Percentiles rank a stretch among this genome's conserved stretches.
phyloP scores from a whole-genome alignment of 2,888 invertebrate species.

The Xestobium rufovillosum region DNA sequence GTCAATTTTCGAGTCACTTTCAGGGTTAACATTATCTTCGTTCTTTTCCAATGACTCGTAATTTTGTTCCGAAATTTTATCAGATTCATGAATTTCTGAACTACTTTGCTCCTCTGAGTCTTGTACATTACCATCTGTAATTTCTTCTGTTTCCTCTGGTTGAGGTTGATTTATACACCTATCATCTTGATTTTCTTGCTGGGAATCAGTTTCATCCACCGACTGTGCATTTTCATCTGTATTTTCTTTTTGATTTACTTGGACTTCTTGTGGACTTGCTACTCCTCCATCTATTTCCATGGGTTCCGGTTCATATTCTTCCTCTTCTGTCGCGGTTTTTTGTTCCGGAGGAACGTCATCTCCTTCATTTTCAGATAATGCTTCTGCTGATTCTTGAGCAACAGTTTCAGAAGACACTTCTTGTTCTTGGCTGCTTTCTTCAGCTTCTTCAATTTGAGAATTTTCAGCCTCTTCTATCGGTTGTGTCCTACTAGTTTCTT shows the following conservation, averaged over 20 bases:
- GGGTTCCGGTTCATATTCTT: conserved; percentile 11
- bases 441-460: too few relatives aligned
- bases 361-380: conserved; percentile 2
- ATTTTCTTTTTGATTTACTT: conserved; percentile 4
- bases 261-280: neutral
- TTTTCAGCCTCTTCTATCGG: too few relatives aligned
- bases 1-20: conserved; percentile 4
- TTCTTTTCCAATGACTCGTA: conserved; percentile 5
- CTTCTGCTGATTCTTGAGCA: neutral
- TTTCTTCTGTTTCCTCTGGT: too few relatives aligned
- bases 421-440: too few relatives aligned
- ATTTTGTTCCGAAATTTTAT: conserved; percentile 7
- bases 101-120: too few relatives aligned
- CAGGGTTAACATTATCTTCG: conserved; percentile 5
- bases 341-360: conserved; percentile 4
- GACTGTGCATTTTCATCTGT: neutral
- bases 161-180: too few relatives aligned
- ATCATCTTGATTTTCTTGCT: too few relatives aligned
- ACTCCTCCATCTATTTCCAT: conserved; percentile 8
- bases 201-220: neutral
- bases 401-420: neutral
- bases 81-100: too few relatives aligned
- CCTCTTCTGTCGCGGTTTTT: conserved; percentile 11
- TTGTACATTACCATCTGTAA: too few relatives aligned
- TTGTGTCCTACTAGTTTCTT: too few relatives aligned